These are phyloP conservation scores for Sarcophaga bullata DNA, from an alignment of 1,140 invertebrate species.

Conservation along the genomic window DNA sequence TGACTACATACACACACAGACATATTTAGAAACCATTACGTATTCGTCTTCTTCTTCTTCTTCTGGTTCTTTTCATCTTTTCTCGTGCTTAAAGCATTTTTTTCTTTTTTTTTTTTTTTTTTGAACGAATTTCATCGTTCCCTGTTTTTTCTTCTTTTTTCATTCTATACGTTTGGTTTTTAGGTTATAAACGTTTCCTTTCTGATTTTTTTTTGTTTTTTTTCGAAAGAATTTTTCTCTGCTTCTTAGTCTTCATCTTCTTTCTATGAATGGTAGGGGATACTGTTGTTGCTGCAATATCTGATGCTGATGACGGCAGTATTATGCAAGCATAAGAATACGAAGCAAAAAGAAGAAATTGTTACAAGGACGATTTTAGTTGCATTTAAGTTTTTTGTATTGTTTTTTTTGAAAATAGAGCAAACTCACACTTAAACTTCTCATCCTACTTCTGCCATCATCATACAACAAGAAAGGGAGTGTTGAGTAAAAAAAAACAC, in stretches of 20 bases:
- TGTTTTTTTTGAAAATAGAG: too few species aligned
- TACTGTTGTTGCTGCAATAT: neutral
- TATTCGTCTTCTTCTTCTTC: neutral
- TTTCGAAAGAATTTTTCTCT: constrained; percentile 47
- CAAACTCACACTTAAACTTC: too few species aligned
- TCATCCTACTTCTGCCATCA: too few species aligned
- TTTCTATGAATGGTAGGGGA: neutral
- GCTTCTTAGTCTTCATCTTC: constrained; percentile 29
- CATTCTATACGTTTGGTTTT: constrained; percentile 51
- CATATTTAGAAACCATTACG: too few species aligned
- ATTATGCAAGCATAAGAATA: constrained; percentile 30
- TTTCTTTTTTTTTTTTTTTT: too few species aligned
- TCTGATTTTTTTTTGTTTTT: neutral
- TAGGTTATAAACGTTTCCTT: constrained; percentile 61
- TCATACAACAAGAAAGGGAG: too few species aligned
- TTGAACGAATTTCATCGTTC: neutral
- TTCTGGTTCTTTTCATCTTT: neutral
- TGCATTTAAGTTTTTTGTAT: neutral
- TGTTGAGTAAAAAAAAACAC: too few species aligned
- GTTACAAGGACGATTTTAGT: constrained; percentile 1
- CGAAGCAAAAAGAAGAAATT: constrained; percentile 5
- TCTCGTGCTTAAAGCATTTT: neutral
- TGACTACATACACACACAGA: neutral
- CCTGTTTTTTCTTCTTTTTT: neutral
- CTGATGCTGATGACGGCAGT: neutral